These are phyloP conservation scores for Drosophila putrida DNA, from an alignment of 2,888 invertebrate species.

Conservation along the genomic window DNA sequence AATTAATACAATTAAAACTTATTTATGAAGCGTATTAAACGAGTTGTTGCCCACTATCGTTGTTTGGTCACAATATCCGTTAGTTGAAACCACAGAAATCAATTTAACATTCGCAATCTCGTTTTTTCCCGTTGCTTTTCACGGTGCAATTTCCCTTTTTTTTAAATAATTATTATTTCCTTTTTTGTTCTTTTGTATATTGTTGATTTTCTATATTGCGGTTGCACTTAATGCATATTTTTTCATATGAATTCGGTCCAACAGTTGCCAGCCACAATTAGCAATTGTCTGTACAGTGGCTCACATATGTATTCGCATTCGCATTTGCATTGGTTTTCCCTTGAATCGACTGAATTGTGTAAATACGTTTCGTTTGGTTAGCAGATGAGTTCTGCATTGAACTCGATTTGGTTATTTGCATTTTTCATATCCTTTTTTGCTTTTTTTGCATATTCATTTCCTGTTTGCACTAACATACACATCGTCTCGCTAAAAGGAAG, in stretches of 20 bases:
- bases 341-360: conserved; percentile 37
- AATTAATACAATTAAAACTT: conserved; percentile 24
- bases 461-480: conserved; percentile 55
- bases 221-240: conserved; percentile 76
- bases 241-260: conserved; percentile 57
- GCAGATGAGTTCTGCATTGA: conserved; percentile 63
- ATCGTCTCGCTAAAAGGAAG: conserved; percentile 14
- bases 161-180: conserved; percentile 25
- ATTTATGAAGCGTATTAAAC: conserved; percentile 9
- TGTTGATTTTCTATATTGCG: conserved; percentile 69
- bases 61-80: conserved; percentile 55
- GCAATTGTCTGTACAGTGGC: conserved; percentile 60
- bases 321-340: conserved; percentile 32
- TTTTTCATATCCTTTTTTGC: conserved; percentile 73
- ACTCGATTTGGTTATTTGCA: conserved; percentile 74
- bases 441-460: conserved; percentile 79
- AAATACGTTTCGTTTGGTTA: conserved; percentile 51
- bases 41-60: conserved; percentile 10
- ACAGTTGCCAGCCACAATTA: conserved; percentile 67
- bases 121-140: conserved; percentile 30
- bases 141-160: conserved; percentile 67
- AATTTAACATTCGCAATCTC: conserved; percentile 70
- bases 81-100: conserved; percentile 70
- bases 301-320: conserved; percentile 46
- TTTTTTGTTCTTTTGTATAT: conserved; percentile 25